These are phyloP conservation scores for Chiroxiphia lanceolata DNA, from an alignment of 2,797 vertebrate species.

Conservation along the genomic window DNA sequence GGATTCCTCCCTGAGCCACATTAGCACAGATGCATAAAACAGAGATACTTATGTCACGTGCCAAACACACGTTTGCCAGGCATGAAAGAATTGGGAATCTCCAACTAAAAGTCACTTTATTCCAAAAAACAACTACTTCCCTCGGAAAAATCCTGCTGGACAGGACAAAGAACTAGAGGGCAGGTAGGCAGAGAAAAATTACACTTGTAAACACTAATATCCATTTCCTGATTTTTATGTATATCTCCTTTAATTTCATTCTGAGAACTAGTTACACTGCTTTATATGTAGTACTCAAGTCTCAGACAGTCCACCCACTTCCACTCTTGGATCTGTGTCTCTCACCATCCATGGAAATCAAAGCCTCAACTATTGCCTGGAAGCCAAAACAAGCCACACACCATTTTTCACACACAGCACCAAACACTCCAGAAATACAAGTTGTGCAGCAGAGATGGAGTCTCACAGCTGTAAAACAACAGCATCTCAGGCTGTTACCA, in stretches of 20 bases:
- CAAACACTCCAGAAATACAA: accelerated
- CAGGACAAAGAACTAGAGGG: neutral
- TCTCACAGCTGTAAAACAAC: neutral
- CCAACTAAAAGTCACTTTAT: neutral
- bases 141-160: neutral
- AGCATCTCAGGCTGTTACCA: neutral
- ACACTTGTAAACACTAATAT: neutral
- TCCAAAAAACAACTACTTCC: neutral
- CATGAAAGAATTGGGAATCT: neutral
- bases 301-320: neutral
- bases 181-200: neutral
- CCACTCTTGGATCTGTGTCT: neutral
- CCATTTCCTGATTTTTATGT: neutral
- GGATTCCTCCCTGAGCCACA: neutral
- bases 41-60: neutral
- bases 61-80: neutral
- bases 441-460: neutral
- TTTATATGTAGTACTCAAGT: neutral
- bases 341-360: neutral
- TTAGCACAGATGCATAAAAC: neutral
- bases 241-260: neutral
- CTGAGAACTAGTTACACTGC: neutral
- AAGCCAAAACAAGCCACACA: neutral
- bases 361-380: neutral
- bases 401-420: accelerated